Base-by-base conservation (phyloP, 2,113 vertebrate species). In the Oryzias javanicus region DNA sequence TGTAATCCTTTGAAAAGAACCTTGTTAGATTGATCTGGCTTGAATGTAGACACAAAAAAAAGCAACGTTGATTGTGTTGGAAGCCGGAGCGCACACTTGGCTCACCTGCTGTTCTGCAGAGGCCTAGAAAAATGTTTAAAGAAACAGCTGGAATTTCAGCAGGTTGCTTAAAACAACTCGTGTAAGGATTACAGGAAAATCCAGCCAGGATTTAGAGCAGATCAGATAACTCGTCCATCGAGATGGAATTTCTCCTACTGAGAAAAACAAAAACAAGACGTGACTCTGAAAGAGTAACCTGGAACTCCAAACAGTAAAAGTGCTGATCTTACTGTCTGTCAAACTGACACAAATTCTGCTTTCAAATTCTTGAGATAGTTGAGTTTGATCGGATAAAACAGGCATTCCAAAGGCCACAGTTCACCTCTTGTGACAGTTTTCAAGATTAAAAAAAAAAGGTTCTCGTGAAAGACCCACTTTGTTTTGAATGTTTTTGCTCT, bases 1-100 rank as follows among this genome's bases (percentile, higher is more conserved):
- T 66, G 68, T 75, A 69, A 81, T 77, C 75, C 67, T 75, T 40
- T 63, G 27, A 14, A 55, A 70, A 77, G 70, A 49, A 49, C 46
- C 41, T 46, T 40, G 56, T 17, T 12, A 1, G 48, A 60, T 24
- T 61, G 52, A 72, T 67, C 59, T 7, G 20, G 17, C 45, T 24
- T n/a, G 35, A 35, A 35, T 12, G 35, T 35, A 35, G 35, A 13
- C 12, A 35, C 8, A 27, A 27, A 27, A 27, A 27, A 27, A 27
- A 25, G 60, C 61, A 27, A 48, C 15, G 19, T 1, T 1, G 40
- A 71, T 62, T 62, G 56, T 65, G 59, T 24, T 62, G 55, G 69
- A 80, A 19, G 42, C 10, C 10, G 64, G 78, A 74, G 57, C 67
- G 60, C 61, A 44, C 6, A 56, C 20, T 64, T 54, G 55, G 63